Evolutionary conservation across 2,888 invertebrate species (phyloP).

Genomic region (Parnassius smintheus): DNA sequence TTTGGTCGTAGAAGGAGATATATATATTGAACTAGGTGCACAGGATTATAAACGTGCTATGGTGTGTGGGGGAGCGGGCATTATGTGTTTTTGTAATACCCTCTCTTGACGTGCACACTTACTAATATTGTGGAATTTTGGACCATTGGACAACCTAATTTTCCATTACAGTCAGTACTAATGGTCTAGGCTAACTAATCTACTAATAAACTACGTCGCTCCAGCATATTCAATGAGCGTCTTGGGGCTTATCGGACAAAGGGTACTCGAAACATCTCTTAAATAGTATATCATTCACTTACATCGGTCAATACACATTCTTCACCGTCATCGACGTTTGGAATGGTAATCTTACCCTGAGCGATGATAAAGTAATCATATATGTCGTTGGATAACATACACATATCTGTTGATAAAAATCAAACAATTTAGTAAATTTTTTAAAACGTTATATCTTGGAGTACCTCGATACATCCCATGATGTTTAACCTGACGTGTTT

Average conservation of each 20-base stretch:
- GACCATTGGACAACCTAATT: conserved; percentile 5
- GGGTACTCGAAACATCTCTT: conserved; percentile 31
- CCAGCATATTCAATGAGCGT: conserved; percentile 22
- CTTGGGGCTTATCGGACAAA: conserved; percentile 30
- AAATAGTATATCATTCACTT: conserved; percentile 76
- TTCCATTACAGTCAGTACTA: conserved; percentile 12
- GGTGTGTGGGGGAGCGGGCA: background rate
- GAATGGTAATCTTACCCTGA: conserved; percentile 98
- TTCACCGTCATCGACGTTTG: conserved; percentile 96
- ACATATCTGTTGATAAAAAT: conserved; percentile 84
- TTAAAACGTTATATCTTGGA: conserved; percentile 31
- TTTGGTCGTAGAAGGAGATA: conserved; percentile 3
- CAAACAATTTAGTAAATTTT: conserved; percentile 41
- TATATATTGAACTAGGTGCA: conserved; percentile 22
- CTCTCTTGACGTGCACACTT: conserved; percentile 16
- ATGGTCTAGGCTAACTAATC: conserved; percentile 15
- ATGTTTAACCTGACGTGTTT: conserved; percentile 23
- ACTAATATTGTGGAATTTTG: background rate
- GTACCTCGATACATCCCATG: conserved; percentile 30
- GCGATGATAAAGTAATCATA: conserved; percentile 96
- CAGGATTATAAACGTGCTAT: conserved; percentile 22
- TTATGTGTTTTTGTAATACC: conserved; percentile 11
- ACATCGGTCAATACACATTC: conserved; percentile 94
- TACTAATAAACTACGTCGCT: conserved; percentile 8
- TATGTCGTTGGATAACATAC: conserved; percentile 92